phyloP scores from a whole-genome alignment of 1,140 invertebrate genomes.

The Diabrotica virgifera region DNA sequence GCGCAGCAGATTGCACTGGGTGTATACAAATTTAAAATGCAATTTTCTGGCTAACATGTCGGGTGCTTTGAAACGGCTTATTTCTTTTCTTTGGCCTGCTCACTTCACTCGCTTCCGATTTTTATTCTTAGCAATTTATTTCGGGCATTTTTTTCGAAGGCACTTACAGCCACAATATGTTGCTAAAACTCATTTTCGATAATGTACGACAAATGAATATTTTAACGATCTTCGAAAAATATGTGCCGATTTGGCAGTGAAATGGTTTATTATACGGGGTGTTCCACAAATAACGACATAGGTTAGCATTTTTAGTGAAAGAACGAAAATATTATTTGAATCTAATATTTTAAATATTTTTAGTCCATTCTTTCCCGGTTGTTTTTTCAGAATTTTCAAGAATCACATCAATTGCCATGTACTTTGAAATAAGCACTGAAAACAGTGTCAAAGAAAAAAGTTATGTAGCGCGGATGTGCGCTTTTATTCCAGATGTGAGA shows the following conservation, averaged over 20 bases:
- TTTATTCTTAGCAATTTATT: slow-evolving; percentile 4
- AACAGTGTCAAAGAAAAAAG: too few species aligned
- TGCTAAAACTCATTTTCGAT: background rate
- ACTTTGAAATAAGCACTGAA: too few species aligned
- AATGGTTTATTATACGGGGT: too few species aligned
- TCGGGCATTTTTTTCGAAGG: background rate
- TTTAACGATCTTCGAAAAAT: background rate
- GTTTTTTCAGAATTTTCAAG: too few species aligned
- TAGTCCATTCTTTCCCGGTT: too few species aligned
- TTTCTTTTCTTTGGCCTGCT: slow-evolving; percentile 5
- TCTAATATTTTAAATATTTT: too few species aligned
- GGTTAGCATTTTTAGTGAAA: too few species aligned
- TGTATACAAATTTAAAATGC: slow-evolving; percentile 12
- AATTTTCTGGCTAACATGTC: slow-evolving; percentile 15
- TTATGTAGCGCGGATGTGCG: too few species aligned
- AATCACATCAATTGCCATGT: too few species aligned
- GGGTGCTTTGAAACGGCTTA: slow-evolving; percentile 7
- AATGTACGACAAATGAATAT: background rate
- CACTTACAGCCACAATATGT: background rate
- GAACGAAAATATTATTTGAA: too few species aligned
- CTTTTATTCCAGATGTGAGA: too few species aligned
- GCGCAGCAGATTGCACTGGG: background rate
- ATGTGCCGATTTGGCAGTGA: background rate
- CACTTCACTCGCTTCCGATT: background rate
- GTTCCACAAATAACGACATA: too few species aligned